Conservation (phyloP, 2,888 invertebrate genomes). For the Marasmarcha lunaedactyla region DNA sequence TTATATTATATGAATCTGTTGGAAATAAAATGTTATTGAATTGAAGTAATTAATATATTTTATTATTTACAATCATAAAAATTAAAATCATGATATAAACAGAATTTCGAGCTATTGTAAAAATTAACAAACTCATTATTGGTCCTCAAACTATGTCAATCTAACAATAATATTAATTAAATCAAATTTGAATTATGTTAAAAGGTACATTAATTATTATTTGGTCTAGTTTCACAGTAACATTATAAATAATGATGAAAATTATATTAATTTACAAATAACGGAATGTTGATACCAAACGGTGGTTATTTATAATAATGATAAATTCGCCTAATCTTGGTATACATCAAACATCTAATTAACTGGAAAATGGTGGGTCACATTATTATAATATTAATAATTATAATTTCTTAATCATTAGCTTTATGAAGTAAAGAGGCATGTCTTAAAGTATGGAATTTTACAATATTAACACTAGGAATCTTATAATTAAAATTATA, state of each 20-base stretch:
- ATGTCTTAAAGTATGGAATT: constrained; percentile 53
- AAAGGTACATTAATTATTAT: constrained; percentile 71
- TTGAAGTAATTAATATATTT: constrained; percentile 48
- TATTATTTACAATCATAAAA: constrained; percentile 64
- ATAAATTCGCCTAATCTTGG: constrained; percentile 36
- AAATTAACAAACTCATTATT: constrained; percentile 58
- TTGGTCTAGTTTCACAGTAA: constrained; percentile 67
- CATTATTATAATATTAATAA: constrained; percentile 46
- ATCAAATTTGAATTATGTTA: constrained; percentile 51
- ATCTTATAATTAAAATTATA: constrained; percentile 57
- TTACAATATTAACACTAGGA: constrained; percentile 66
- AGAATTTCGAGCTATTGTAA: constrained; percentile 45
- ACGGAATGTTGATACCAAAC: constrained; percentile 67
- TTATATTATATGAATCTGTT: not conserved
- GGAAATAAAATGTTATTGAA: not conserved
- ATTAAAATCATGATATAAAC: constrained; percentile 57
- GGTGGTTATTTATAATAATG: constrained; percentile 20
- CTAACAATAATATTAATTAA: constrained; percentile 46
- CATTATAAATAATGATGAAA: constrained; percentile 59
- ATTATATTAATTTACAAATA: constrained; percentile 61
- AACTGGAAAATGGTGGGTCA: constrained; percentile 70
- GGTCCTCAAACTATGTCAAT: constrained; percentile 67
- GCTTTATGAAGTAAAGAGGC: constrained; percentile 30
- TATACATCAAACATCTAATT: constrained; percentile 62
- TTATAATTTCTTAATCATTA: constrained; percentile 17